Evolutionary conservation across 2,888 invertebrate genomes (phyloP), one percentile per base, ranked within the genome.

Genomic region (Polydrusus cervinus): DNA sequence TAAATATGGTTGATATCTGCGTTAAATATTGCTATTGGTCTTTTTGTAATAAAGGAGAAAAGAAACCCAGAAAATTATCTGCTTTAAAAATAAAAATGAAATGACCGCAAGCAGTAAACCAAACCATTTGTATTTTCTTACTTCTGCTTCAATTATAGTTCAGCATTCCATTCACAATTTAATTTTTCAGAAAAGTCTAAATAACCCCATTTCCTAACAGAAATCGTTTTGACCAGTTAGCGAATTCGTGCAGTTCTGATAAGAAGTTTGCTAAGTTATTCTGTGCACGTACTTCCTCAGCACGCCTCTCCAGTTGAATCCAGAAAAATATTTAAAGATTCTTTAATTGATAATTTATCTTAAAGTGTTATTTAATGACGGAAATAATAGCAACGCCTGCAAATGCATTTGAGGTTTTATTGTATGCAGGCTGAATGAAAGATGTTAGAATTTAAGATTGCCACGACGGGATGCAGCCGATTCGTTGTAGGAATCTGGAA

Each of bases 201-300:
- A 34, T 55, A 60, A 60, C 38, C 57, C 49, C 45, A 71, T 75
- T 75, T 71, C 67, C 75, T 62, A 71, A 55, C 75, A 67, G 71
- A 75, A 74, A 71, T 71, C 75, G 75, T 71, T 75, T 71, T 71
- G 75, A 75, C 75, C 75, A 75, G 75, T 75, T 75, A 75, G 75
- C 71, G 61, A 75, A 67, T 71, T 61, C 75, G 75, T 75, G 75
- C 75, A 71, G 18, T 71, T 71, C 67, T 49, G 71, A 71, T 75
- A 75, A 75, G 75, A 71, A 61, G 43, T 71, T 60, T 18, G 30
- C 68, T 51, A 18, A 51, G 45, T 49, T 62, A 71, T 66, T 75
- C 75, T 38, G n/a, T 43, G 40, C 75, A 75, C 75, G 75, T 75
- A 75, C 20, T 47, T 71, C 64, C 65, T 65, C 47, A 66, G 70